Percentiles rank a stretch among this genome's conserved stretches.
phyloP scores from a whole-genome alignment of 2,113 vertebrate genomes.

The Lucifuga dentata region DNA sequence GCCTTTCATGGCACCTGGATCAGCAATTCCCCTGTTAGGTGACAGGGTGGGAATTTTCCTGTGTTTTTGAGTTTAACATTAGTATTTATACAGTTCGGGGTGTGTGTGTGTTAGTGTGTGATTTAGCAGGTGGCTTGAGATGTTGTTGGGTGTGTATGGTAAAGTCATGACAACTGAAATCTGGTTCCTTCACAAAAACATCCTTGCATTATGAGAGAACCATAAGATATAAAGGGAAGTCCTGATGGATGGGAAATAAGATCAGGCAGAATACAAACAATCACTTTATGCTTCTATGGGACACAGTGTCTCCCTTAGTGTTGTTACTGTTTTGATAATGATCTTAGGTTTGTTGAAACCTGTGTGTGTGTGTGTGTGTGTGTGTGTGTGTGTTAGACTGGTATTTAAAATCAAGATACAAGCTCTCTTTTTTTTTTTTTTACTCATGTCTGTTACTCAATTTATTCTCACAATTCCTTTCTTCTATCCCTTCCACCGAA shows the following conservation, averaged over 20 bases:
- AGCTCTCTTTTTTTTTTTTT: slow-evolving; percentile 33
- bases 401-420: slow-evolving; percentile 38
- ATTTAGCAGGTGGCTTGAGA: slow-evolving; percentile 67
- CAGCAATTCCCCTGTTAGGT: slow-evolving; percentile 50
- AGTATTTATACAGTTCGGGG: slow-evolving; percentile 34
- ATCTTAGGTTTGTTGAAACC: not conserved
- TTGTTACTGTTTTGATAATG: not conserved
- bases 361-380: not conserved
- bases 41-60: slow-evolving; percentile 19
- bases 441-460: slow-evolving; percentile 44
- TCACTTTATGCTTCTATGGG: slow-evolving; percentile 1
- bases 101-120: slow-evolving; percentile 17
- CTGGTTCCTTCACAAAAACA: slow-evolving; percentile 35
- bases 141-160: slow-evolving; percentile 66
- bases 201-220: slow-evolving; percentile 28
- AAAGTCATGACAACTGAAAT: slow-evolving; percentile 64
- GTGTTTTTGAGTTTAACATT: slow-evolving; percentile 24
- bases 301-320: slow-evolving; percentile 4
- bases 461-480: slow-evolving; percentile 41
- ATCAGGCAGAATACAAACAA: slow-evolving; percentile 37
- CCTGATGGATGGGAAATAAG: slow-evolving; percentile 51
- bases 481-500: slow-evolving; percentile 30
- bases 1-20: slow-evolving; percentile 57
- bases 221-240: slow-evolving; percentile 6
- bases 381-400: slow-evolving; percentile 1